Conservation (phyloP, 2,113 vertebrate species). For the Chrysemys picta region DNA sequence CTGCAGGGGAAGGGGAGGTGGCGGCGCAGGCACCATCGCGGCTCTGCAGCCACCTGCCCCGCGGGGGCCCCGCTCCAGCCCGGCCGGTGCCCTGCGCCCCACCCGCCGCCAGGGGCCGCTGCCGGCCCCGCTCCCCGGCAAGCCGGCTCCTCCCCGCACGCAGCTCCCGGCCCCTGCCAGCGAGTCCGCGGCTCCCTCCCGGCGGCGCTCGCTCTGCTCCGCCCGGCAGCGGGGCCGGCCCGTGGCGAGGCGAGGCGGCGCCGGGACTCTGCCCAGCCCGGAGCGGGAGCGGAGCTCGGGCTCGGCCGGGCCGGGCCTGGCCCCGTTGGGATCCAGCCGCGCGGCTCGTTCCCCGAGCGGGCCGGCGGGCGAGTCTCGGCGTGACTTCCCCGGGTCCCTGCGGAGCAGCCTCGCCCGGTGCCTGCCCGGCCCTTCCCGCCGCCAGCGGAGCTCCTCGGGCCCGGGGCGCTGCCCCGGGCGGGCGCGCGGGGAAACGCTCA, state of each 20-base stretch:
- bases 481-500: background rate
- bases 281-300: no score
- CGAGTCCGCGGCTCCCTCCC: background rate
- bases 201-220: no score
- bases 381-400: background rate
- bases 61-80: background rate
- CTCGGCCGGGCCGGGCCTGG: no score
- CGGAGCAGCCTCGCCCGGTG: background rate
- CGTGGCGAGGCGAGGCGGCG: background rate
- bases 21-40: no score
- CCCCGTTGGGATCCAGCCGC: no score
- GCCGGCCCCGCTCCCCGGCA: background rate
- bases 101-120: background rate
- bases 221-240: no score
- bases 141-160: background rate
- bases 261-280: no score
- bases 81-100: background rate
- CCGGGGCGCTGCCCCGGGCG: background rate
- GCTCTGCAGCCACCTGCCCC: no score
- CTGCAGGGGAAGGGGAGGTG: background rate
- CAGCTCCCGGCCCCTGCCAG: background rate
- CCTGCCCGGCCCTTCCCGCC: background rate
- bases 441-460: background rate
- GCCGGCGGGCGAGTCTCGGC: background rate
- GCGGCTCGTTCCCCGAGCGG: no score